Conservation (phyloP, 2,113 vertebrate genomes). For the Perca fluviatilis region DNA sequence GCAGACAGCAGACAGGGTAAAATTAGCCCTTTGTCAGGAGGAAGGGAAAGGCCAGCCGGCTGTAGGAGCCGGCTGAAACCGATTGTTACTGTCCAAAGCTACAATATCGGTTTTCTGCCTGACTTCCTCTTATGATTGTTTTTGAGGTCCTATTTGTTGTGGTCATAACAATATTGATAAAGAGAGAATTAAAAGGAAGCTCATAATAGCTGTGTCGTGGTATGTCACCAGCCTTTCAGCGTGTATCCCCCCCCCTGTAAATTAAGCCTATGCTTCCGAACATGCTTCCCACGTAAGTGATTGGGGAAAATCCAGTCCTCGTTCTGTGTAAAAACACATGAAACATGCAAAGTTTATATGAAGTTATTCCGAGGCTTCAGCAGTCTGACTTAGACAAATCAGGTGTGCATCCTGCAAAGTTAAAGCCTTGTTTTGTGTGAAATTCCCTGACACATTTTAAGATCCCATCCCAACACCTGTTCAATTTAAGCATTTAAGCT, state of each 20-base stretch:
- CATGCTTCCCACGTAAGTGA: not conserved
- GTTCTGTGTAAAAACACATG: not conserved
- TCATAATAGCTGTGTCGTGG: not conserved
- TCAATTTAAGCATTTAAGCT: conserved; percentile 28
- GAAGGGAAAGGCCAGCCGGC: conserved; percentile 40
- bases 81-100: conserved; percentile 1
- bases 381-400: not conserved
- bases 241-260: too few species aligned
- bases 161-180: not conserved
- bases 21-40: conserved; percentile 68
- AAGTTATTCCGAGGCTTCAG: not conserved
- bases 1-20: conserved; percentile 72
- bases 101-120: not conserved
- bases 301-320: not conserved
- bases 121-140: conserved; percentile 3
- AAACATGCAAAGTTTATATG: not conserved
- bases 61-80: conserved; percentile 22
- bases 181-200: not conserved
- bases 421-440: not conserved
- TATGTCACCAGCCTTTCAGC: not conserved
- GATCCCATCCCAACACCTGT: conserved; percentile 42
- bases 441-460: conserved; percentile 16
- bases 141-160: not conserved
- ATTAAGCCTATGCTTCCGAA: not conserved
- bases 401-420: not conserved